phyloP scores from a whole-genome alignment of 2,797 vertebrate genomes.

The Nyctibius grandis region DNA sequence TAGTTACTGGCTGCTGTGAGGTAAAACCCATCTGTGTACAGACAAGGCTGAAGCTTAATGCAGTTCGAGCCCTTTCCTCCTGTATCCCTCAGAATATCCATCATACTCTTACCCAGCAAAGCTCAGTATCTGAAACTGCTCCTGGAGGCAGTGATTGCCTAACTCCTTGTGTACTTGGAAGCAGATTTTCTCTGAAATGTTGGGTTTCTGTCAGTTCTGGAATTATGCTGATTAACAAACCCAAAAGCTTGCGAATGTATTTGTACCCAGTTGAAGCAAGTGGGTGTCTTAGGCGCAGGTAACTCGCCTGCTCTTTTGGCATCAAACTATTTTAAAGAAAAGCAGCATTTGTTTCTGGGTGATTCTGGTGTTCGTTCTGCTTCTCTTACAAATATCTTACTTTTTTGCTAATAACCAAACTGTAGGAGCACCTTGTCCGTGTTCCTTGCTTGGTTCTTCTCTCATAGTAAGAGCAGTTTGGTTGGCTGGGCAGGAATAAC shows the following conservation, averaged over 20 bases:
- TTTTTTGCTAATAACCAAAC: neutral
- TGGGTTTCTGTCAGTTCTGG: neutral
- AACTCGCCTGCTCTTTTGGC: neutral
- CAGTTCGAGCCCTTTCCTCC: neutral
- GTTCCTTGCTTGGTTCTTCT: rapidly evolving
- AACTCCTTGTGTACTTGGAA: neutral
- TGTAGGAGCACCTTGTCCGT: rapidly evolving
- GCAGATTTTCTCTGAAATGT: neutral
- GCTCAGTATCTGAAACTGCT: neutral
- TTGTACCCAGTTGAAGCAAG: rapidly evolving
- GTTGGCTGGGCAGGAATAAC: neutral
- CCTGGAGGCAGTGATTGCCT: too few species aligned
- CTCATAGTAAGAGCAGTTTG: neutral
- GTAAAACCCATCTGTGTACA: neutral
- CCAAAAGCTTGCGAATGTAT: neutral
- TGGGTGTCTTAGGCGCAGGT: rapidly evolving
- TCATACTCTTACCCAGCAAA: neutral
- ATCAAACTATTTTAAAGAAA: neutral
- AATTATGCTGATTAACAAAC: neutral
- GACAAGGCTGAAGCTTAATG: neutral
- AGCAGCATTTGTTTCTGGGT: neutral
- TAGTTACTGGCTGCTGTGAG: neutral
- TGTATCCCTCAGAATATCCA: neutral
- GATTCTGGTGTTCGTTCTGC: neutral
- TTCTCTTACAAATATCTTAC: neutral